A percentile compares a stretch with the other conserved stretches of the same genome.
phyloP scores from a whole-genome alignment of 2,797 vertebrate species.

The Danionella dracula region DNA sequence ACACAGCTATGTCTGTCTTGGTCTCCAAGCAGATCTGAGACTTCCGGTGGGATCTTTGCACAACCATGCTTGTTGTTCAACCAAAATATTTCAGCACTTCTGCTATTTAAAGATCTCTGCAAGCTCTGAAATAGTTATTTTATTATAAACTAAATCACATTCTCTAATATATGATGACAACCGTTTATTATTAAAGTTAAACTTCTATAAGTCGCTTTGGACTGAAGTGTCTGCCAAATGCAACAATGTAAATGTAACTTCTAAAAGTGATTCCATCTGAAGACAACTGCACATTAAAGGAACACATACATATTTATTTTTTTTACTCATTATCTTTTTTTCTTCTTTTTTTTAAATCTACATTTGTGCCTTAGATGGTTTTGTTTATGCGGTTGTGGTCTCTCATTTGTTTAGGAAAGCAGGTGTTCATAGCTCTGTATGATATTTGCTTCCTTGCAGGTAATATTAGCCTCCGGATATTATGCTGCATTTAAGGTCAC shows the following conservation, averaged over 20 bases:
- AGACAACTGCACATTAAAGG: too few species aligned
- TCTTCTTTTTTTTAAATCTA: constrained; percentile 1
- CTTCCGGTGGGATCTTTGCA: constrained; percentile 5
- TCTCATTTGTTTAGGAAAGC: constrained; percentile 18
- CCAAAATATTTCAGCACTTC: constrained; percentile 1
- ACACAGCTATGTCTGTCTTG: too few species aligned
- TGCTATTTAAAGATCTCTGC: background rate
- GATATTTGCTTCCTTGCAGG: constrained; percentile 59
- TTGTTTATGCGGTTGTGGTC: background rate
- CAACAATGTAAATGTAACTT: too few species aligned
- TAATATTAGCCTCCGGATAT: constrained; percentile 87
- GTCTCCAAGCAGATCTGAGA: background rate
- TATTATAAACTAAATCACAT: too few species aligned
- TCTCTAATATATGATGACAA: too few species aligned
- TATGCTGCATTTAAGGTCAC: constrained; percentile 92
- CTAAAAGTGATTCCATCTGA: too few species aligned
- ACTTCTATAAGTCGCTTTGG: too few species aligned
- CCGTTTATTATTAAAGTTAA: too few species aligned
- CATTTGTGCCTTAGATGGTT: background rate
- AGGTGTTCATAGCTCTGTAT: background rate
- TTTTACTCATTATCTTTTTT: too few species aligned
- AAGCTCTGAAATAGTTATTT: background rate
- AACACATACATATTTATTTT: background rate
- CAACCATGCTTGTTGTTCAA: background rate
- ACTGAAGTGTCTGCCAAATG: too few species aligned